Evolutionary conservation across 1,140 invertebrate species (phyloP), one percentile per base, ranked within the genome.

Genomic region (Globodera ellingtonae): DNA sequence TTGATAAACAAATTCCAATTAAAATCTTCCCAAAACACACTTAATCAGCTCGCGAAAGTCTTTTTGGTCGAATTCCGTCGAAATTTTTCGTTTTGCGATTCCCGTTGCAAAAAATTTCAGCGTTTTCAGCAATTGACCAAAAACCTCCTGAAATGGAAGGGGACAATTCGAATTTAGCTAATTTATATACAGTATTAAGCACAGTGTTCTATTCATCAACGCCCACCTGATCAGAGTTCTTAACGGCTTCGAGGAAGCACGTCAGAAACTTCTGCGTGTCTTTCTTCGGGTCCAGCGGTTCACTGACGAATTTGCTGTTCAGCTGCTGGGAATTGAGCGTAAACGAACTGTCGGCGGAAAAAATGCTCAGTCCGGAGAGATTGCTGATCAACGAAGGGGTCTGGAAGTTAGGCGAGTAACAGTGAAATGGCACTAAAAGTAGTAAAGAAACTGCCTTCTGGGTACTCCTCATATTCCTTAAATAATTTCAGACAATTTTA

Each of bases 361-460:
- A 67, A 67, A 65, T 75, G 46, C 74, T 77, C n/a, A 77, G 18
- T n/a, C 24, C 75, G 69, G 75, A 77, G 48, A 77, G 50, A 67
- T 77, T 69, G 9, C 75, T 70, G 67, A 70, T 62, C 24, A 77
- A 35, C 15, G 75, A 77, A 6, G 75, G 75, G 24, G 75, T 69
- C 75, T 77, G n/a, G n/a, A 21, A 10, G 35, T 35, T 0, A 35
- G 3, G 35, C 35, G 35, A 35, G 35, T 35, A 35, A 35, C 35
- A 35, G 35, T 35, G 35, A 35, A 35, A 35, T 35, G 35, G 3
- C 35, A 35, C 35, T 35, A 35, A 35, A 35, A 35, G 35, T 35
- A 35, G 35, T 35, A 0, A 35, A 35, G 35, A 35, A 35, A 35
- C 35, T 35, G 35, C 35, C 35, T 35, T 35, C 35, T 35, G 35